Evolutionary conservation across 2,113 vertebrate species (phyloP), one percentile per base, ranked within the genome.

Genomic region (Colistium nudipinnis): DNA sequence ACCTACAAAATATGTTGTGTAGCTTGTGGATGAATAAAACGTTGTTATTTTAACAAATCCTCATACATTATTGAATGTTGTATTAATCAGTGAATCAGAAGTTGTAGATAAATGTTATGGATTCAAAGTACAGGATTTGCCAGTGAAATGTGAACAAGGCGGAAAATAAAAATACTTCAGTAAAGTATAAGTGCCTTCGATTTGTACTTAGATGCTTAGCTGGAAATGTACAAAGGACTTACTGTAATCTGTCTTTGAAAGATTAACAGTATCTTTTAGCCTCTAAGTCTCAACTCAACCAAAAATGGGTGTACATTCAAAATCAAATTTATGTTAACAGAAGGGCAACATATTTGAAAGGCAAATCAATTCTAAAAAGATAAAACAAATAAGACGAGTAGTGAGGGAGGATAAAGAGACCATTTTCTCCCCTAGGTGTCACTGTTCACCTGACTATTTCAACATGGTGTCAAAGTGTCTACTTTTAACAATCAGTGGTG

Each of bases 341-440:
- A 24, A 6, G 13, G 19, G 11, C 28, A 31, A 19, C 14, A 24
- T 12, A n/a, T 14, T 24, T 49, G 14, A 22, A 63, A 25, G 20
- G 4, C 6, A 52, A 52, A 44, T 44, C 25, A 1, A 7, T n/a
- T 28, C 14, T 2, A 0, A 7, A 54, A 10, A 6, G 12, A 35
- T 35, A 27, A 19, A 2, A 31, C 19, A 1, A n/a, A 36, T 24
- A 12, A 30, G 33, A 16, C 8, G 33, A 27, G 19, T 10, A 11
- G 35, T 2, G 20, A 11, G 5, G 44, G 39, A 66, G 3, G 17
- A 22, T 12, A 6, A 62, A 12, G 49, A 47, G 35, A 59, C 1
- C 6, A 24, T 65, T 11, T 11, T 60, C 38, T 48, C 79, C 91
- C 2, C 71, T 84, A 83, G 88, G 87, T 89, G 91, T 77, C 87